A percentile compares a stretch with the other conserved stretches of the same genome.
Conservation (phyloP, 2,113 vertebrate species). For the Elephantulus edwardii region DNA sequence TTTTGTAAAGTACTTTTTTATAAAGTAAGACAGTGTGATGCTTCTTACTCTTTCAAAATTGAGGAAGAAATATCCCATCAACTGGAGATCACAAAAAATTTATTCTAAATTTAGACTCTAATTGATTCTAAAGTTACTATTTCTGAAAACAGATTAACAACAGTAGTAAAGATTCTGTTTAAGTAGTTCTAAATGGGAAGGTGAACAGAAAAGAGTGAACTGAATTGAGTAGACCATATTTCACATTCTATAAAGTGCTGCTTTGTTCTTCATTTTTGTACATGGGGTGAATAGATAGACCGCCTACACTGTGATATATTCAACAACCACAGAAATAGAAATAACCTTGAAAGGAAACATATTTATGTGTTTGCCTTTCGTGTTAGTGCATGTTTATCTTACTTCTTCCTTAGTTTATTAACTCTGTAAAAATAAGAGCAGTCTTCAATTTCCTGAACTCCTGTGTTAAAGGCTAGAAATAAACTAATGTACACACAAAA, state of each 20-base stretch:
- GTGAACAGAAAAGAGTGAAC: not conserved
- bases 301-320: not conserved
- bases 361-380: not conserved
- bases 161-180: not conserved
- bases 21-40: conserved; percentile 13
- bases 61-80: not conserved
- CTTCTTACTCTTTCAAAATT: conserved; percentile 13
- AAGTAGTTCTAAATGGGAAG: conserved; percentile 1
- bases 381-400: conserved; percentile 43
- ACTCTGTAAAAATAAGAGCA: conserved; percentile 28
- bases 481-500: conserved; percentile 9
- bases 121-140: not conserved
- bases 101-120: no score
- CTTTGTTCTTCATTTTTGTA: not conserved
- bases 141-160: conserved; percentile 36
- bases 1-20: conserved; percentile 33
- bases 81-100: not conserved
- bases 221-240: conserved; percentile 5
- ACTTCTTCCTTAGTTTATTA: conserved; percentile 41
- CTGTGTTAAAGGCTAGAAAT: conserved; percentile 30
- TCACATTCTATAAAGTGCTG: not conserved
- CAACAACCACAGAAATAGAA: conserved; percentile 24
- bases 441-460: conserved; percentile 9
- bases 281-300: not conserved
- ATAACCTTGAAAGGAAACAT: conserved; percentile 31